Conservation (phyloP, 2,797 vertebrate species). For the Hephaestus fuliginosus region DNA sequence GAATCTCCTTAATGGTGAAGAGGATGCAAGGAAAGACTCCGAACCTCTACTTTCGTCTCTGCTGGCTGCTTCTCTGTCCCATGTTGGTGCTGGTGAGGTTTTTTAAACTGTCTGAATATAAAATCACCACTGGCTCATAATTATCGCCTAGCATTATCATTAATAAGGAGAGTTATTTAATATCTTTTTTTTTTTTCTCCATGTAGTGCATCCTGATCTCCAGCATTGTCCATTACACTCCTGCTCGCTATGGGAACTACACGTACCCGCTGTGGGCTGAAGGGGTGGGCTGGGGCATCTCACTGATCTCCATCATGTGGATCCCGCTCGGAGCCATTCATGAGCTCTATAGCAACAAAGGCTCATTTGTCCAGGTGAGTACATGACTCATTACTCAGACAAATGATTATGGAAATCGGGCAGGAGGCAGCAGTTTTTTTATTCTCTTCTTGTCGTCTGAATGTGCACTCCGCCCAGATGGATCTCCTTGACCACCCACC, state of each 20-base stretch:
- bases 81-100: slow-evolving; percentile 82
- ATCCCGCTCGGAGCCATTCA: slow-evolving; percentile 85
- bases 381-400: neutral
- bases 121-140: neutral
- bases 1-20: slow-evolving; percentile 79
- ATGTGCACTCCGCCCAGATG: neutral
- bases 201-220: slow-evolving; percentile 79
- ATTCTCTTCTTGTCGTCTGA: neutral
- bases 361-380: slow-evolving; percentile 80
- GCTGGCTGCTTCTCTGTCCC: slow-evolving; percentile 82
- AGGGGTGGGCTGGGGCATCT: slow-evolving; percentile 80
- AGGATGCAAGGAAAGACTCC: slow-evolving; percentile 80
- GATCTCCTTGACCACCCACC: neutral
- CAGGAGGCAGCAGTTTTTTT: neutral
- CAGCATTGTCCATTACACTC: slow-evolving; percentile 82
- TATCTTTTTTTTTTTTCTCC: slow-evolving; percentile 3
- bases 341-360: slow-evolving; percentile 79
- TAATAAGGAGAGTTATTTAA: neutral
- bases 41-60: slow-evolving; percentile 82
- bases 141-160: neutral
- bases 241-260: slow-evolving; percentile 82
- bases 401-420: neutral
- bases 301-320: slow-evolving; percentile 84
- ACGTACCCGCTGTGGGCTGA: slow-evolving; percentile 84
- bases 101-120: slow-evolving; percentile 21